Percentiles rank a stretch among this genome's conserved stretches.
Evolutionary conservation across 1,140 invertebrate species (phyloP).

Genomic region (Leptinotarsa defecta): DNA sequence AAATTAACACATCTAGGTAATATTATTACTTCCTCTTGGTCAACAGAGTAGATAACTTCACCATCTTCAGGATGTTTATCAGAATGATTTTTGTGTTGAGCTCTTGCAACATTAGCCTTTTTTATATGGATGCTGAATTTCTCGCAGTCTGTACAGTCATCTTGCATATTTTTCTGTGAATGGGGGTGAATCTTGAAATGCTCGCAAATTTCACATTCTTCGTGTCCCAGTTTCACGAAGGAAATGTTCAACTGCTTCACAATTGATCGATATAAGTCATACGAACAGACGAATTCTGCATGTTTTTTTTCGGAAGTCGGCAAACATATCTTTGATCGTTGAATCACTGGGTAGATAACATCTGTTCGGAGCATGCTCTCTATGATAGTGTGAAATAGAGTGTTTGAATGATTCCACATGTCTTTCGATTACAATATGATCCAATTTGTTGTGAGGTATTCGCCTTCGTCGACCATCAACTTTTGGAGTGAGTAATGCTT

Average conservation of each 20-base stretch:
- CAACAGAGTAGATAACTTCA: conserved; percentile 28
- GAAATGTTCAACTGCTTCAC: conserved; percentile 10
- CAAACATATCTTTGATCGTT: neutral
- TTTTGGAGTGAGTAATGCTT: neutral
- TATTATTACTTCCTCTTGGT: conserved; percentile 52
- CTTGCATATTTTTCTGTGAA: neutral
- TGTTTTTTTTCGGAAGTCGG: neutral
- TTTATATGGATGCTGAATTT: neutral
- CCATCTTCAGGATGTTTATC: neutral
- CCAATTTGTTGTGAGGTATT: neutral
- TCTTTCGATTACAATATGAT: neutral
- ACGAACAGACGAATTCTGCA: neutral
- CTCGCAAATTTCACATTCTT: conserved; percentile 10
- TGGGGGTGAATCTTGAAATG: neutral
- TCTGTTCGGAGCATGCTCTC: neutral
- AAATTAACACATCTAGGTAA: conserved; percentile 47
- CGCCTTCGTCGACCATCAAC: neutral
- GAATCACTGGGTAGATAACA: neutral
- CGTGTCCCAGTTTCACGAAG: conserved; percentile 16
- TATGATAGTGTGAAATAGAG: neutral
- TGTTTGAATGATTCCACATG: neutral
- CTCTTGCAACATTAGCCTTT: neutral
- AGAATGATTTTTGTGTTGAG: neutral
- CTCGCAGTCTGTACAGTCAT: neutral
- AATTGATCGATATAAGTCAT: conserved; percentile 10